Percentiles rank a stretch among this genome's conserved stretches.
phyloP scores from a whole-genome alignment of 2,888 invertebrate genomes.

The Agrochola macilenta region DNA sequence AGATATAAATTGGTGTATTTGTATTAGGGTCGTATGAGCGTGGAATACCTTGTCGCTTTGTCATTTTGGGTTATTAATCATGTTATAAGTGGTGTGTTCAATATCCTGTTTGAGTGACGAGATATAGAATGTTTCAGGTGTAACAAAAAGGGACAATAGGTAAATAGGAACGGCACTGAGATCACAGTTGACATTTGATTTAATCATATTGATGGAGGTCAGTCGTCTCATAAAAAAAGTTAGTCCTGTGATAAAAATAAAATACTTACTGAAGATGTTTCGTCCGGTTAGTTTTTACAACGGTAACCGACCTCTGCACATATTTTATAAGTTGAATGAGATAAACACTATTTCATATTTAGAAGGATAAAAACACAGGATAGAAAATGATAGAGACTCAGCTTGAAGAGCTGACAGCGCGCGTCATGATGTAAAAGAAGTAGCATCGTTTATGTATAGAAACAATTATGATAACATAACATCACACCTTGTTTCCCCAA shows the following conservation, averaged over 20 bases:
- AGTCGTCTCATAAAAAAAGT: neutral
- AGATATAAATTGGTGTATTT: slow-evolving; percentile 54
- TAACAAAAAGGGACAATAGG: neutral
- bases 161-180: neutral
- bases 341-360: too few relatives aligned
- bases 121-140: neutral
- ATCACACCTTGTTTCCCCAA: too few relatives aligned
- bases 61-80: slow-evolving; percentile 25
- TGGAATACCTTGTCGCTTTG: slow-evolving; percentile 30
- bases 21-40: slow-evolving; percentile 15
- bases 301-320: too few relatives aligned
- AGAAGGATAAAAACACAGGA: too few relatives aligned
- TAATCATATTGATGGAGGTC: neutral
- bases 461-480: too few relatives aligned
- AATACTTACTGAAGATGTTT: too few relatives aligned
- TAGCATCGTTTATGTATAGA: too few relatives aligned
- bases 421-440: too few relatives aligned
- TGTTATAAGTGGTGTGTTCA: neutral
- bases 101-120: slow-evolving; percentile 8
- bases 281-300: too few relatives aligned
- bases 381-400: too few relatives aligned
- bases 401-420: too few relatives aligned
- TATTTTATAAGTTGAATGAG: too few relatives aligned
- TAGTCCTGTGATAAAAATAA: neutral
- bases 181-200: neutral